These are phyloP conservation scores for Ophion costatus DNA, from an alignment of 2,888 invertebrate species.

Conservation along the genomic window DNA sequence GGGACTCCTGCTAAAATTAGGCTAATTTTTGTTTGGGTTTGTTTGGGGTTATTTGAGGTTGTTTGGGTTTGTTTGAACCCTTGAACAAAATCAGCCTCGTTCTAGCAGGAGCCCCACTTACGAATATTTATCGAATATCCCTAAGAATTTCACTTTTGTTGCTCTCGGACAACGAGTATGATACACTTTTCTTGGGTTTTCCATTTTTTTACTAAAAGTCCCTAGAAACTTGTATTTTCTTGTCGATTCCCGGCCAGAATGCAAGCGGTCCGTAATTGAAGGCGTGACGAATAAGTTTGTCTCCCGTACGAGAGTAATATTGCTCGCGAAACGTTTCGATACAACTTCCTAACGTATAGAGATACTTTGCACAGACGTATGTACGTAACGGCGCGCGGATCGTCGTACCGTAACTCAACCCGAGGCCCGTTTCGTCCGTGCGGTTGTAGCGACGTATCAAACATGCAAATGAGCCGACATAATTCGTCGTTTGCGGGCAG, in stretches of 20 bases:
- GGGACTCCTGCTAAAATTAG: too few relatives aligned
- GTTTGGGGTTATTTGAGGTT: too few relatives aligned
- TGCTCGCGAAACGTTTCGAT: slow-evolving; percentile 26
- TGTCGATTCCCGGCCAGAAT: neutral
- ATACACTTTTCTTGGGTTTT: neutral
- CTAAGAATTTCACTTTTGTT: too few relatives aligned
- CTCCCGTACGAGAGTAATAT: slow-evolving; percentile 12
- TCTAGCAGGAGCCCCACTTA: too few relatives aligned
- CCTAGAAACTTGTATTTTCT: neutral
- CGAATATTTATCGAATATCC: too few relatives aligned
- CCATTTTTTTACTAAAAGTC: neutral
- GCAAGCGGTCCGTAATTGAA: slow-evolving; percentile 1
- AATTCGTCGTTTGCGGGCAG: slow-evolving; percentile 75
- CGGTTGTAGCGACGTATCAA: slow-evolving; percentile 77
- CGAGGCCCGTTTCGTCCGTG: slow-evolving; percentile 68
- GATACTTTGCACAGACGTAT: slow-evolving; percentile 4
- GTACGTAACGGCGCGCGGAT: slow-evolving; percentile 50
- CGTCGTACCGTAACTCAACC: slow-evolving; percentile 63
- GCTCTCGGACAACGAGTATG: too few relatives aligned
- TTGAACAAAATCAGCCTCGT: too few relatives aligned
- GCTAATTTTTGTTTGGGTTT: too few relatives aligned
- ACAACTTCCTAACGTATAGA: slow-evolving; percentile 28
- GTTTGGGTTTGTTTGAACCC: too few relatives aligned
- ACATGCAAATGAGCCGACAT: slow-evolving; percentile 77
- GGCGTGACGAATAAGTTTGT: slow-evolving; percentile 30